These are phyloP conservation scores for Hirudo medicinalis DNA, from an alignment of 1,140 invertebrate species.

Conservation along the genomic window DNA sequence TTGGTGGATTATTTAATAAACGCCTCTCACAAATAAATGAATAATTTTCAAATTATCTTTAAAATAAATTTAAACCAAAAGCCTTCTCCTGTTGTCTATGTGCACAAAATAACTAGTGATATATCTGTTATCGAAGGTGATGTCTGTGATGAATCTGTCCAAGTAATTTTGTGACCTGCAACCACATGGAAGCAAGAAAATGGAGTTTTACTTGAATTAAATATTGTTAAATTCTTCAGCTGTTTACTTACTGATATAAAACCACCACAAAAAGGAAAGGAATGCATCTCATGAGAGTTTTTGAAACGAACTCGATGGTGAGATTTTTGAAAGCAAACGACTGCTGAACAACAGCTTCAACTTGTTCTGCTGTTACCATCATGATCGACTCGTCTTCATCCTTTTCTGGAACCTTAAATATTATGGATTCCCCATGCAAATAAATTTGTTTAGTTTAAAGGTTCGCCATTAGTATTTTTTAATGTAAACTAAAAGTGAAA, in stretches of 20 bases:
- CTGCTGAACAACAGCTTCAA: slow-evolving; percentile 2
- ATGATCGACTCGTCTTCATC: neutral
- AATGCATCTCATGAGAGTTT: slow-evolving; percentile 4
- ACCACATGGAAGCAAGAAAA: too few species aligned
- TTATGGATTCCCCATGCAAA: too few species aligned
- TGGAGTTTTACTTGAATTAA: too few species aligned
- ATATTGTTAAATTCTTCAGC: neutral
- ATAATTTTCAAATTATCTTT: neutral
- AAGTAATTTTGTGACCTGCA: slow-evolving; percentile 33
- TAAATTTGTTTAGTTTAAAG: too few species aligned
- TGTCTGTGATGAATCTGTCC: slow-evolving; percentile 31
- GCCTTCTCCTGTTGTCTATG: slow-evolving; percentile 33
- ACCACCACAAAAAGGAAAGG: neutral
- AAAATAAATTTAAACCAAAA: slow-evolving; percentile 22
- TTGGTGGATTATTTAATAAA: too few species aligned
- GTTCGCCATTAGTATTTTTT: too few species aligned
- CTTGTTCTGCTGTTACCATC: slow-evolving; percentile 1
- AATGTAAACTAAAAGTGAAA: too few species aligned
- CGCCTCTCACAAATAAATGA: neutral
- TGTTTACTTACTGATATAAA: neutral
- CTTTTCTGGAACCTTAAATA: neutral
- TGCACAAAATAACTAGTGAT: slow-evolving; percentile 36
- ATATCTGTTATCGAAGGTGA: slow-evolving; percentile 38
- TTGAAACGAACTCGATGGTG: neutral
- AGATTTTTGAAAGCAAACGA: neutral